phyloP scores from a whole-genome alignment of 2,888 invertebrate species.

The Ypsolopha scabrella region DNA sequence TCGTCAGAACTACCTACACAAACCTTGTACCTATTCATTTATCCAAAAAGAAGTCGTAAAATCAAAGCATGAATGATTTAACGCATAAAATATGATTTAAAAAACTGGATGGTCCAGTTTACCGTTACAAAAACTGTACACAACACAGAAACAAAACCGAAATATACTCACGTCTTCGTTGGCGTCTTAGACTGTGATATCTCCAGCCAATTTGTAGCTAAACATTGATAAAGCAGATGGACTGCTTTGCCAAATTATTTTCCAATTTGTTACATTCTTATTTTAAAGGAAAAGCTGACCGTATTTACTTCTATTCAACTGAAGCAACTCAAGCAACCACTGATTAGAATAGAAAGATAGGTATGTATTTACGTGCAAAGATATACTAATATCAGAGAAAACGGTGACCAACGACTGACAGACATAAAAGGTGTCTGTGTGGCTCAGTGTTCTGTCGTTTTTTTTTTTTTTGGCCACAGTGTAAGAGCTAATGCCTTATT shows the following conservation, averaged over 20 bases:
- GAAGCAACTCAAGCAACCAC: too few species aligned
- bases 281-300: too few species aligned
- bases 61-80: not conserved
- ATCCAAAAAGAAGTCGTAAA: not conserved
- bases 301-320: too few species aligned
- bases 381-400: too few species aligned
- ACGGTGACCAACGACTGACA: too few species aligned
- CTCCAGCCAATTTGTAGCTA: not conserved
- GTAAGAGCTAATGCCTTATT: too few species aligned
- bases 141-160: not conserved
- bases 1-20: not conserved
- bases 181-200: not conserved
- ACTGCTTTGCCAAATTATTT: constrained; percentile 4
- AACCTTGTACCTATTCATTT: too few species aligned
- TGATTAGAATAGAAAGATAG: too few species aligned
- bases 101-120: not conserved
- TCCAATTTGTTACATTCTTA: not conserved
- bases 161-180: not conserved
- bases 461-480: too few species aligned
- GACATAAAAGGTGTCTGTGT: too few species aligned
- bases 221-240: not conserved
- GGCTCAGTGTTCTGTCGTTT: too few species aligned
- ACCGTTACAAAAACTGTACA: constrained; percentile 1
- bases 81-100: not conserved
- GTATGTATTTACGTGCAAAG: too few species aligned